phyloP scores from a whole-genome alignment of 2,797 vertebrate species.

The Prunella strophiata region DNA sequence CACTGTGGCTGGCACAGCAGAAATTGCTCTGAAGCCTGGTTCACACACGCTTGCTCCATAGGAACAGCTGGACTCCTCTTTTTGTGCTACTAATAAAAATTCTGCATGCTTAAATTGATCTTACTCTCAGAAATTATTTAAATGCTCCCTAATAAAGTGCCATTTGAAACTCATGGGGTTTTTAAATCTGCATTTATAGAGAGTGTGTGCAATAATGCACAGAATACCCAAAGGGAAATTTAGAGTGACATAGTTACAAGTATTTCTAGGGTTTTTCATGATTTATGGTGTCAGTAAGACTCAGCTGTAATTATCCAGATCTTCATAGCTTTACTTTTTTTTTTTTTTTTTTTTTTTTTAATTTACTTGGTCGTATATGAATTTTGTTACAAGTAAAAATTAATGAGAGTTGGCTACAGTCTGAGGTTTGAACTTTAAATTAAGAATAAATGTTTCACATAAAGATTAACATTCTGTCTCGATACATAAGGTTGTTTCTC shows the following conservation, averaged over 20 bases:
- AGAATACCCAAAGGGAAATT: constrained; percentile 60
- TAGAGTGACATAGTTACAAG: constrained; percentile 67
- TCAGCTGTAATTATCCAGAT: constrained; percentile 8
- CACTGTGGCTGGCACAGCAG: constrained; percentile 15
- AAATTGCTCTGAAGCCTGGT: constrained; percentile 40
- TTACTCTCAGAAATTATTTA: constrained; percentile 67
- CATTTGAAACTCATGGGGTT: constrained; percentile 62
- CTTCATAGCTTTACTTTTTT: neutral
- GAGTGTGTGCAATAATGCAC: constrained; percentile 40
- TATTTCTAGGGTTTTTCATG: constrained; percentile 53
- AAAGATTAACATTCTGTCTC: constrained; percentile 29
- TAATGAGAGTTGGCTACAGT: neutral
- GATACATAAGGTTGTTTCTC: neutral
- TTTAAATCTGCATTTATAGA: constrained; percentile 62
- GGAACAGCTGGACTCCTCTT: constrained; percentile 56
- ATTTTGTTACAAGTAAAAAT: constrained; percentile 42
- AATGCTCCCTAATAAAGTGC: constrained; percentile 68
- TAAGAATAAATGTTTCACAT: constrained; percentile 1
- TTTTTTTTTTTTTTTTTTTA: neutral
- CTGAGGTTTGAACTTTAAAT: constrained; percentile 37
- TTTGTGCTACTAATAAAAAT: constrained; percentile 56
- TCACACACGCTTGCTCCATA: neutral
- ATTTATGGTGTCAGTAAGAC: constrained; percentile 61
- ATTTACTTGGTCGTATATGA: constrained; percentile 45
- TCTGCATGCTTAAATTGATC: constrained; percentile 54